These are phyloP conservation scores for Hypsopygia costalis DNA, from an alignment of 2,888 invertebrate genomes.

Conservation along the genomic window DNA sequence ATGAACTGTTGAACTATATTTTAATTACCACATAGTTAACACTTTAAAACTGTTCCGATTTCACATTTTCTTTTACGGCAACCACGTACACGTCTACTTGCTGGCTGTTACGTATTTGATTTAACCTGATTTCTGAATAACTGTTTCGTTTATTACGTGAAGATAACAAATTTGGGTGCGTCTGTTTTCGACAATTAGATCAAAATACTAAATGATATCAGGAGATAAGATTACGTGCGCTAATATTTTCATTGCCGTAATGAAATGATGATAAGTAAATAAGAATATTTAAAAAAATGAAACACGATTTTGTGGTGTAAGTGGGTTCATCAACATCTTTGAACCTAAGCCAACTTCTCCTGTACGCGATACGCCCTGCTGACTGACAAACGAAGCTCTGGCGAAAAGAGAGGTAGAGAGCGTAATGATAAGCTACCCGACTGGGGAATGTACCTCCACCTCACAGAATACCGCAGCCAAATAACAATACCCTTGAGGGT, in stretches of 20 bases:
- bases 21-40: background rate
- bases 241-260: background rate
- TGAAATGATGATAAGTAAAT: too few species aligned
- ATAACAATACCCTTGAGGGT: too few species aligned
- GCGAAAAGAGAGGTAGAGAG: too few species aligned
- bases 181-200: constrained; percentile 50
- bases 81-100: constrained; percentile 20
- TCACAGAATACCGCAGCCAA: too few species aligned
- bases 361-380: too few species aligned
- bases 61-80: constrained; percentile 1
- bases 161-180: constrained; percentile 47
- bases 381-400: too few species aligned
- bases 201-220: constrained; percentile 39
- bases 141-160: constrained; percentile 16
- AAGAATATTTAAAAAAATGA: too few species aligned
- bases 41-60: background rate
- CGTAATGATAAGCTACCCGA: too few species aligned
- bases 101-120: constrained; percentile 26
- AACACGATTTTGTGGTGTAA: too few species aligned
- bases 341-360: too few species aligned
- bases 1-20: constrained; percentile 1
- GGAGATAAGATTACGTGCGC: constrained; percentile 39
- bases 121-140: constrained; percentile 33
- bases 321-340: too few species aligned
- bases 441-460: too few species aligned